Evolutionary conservation across 2,888 invertebrate genomes (phyloP), one percentile per base, ranked within the genome.

Genomic region (Doris montereyensis): DNA sequence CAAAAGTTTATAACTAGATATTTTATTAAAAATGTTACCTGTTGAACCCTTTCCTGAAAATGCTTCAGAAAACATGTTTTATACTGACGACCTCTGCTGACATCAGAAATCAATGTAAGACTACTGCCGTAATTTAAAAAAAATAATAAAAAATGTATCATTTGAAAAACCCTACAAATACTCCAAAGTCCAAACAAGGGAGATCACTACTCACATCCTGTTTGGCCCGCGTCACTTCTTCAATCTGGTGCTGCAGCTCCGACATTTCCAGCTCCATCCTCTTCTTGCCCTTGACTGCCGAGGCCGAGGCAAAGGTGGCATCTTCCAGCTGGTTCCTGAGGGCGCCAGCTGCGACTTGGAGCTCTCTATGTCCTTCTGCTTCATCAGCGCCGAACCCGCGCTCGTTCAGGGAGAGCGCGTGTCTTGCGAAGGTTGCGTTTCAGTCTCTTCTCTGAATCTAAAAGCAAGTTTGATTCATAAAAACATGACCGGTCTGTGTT

Each of bases 291-390:
- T 97, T 98, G 30, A 95, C 94, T 0, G 97, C 97, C 35, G 95
- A 94, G 0, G 95, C 94, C 30, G 96, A 93, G 0, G 97, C 95
- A 82, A 96, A 95, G 89, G 98, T 97, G 0, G 96, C 94, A 89
- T 98, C 98, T 91, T 98, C 98, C 85, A 98, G 93, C 93, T 96
- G 95, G 91, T 96, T 95, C 86, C 95, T 94, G 62, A 96, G 92
- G 87, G 95, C 95, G 85, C 92, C 72, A 96, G 94, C 83, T 95
- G 93, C 32, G 94, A 93, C 88, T 96, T 96, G 84, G 95, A 95
- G 0, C 96, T 95, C 17, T 95, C 95, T 84, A 97, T 96, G 41
- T 95, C 95, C 90, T 96, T 96, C 35, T 95, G 95, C 82, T 97
- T 95, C 86, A 97, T 96, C 78, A 98, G 92, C 94, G 97, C 96